These are phyloP conservation scores for Eristalis arbustorum DNA, from an alignment of 2,888 invertebrate genomes.

Conservation along the genomic window DNA sequence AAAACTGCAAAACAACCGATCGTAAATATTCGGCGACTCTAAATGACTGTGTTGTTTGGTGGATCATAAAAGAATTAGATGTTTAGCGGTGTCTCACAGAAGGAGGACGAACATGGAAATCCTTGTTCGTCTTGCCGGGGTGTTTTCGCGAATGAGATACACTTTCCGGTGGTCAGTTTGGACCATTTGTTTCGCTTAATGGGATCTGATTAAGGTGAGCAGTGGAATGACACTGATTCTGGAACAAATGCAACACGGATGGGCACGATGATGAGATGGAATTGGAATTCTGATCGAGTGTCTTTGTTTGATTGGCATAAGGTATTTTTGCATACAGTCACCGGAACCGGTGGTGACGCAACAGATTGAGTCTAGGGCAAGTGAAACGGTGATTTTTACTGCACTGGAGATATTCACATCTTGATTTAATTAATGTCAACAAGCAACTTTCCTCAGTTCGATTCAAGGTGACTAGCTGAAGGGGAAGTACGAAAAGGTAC, in stretches of 20 bases:
- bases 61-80: background rate
- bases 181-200: slow-evolving; percentile 56
- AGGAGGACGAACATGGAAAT: no score
- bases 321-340: background rate
- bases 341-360: no score
- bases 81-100: background rate
- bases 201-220: slow-evolving; percentile 42
- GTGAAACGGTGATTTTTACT: no score
- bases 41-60: background rate
- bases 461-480: no score
- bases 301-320: no score
- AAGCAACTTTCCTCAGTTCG: no score
- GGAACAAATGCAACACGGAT: background rate
- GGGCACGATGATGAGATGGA: background rate
- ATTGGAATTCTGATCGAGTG: background rate
- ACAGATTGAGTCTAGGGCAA: no score
- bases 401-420: no score
- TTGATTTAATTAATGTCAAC: no score
- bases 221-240: background rate
- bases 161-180: slow-evolving; percentile 24
- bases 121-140: no score
- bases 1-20: background rate
- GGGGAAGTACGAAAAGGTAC: no score
- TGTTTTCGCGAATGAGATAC: background rate
- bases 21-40: background rate